A percentile compares a stretch with the other conserved stretches of the same genome.
phyloP scores from a whole-genome alignment of 2,113 vertebrate genomes.

The Alligator sinensis region DNA sequence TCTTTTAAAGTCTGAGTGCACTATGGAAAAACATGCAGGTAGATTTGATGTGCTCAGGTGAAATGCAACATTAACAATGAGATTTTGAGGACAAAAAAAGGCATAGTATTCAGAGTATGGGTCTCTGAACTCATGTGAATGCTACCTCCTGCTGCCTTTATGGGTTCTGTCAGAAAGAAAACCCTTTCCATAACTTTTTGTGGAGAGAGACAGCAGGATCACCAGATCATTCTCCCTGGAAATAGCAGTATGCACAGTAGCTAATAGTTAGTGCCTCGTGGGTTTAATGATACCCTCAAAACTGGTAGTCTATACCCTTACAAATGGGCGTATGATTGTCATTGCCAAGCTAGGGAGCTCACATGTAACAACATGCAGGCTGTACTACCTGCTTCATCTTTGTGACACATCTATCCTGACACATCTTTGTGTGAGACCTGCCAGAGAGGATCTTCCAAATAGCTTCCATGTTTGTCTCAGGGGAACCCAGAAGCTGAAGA shows the following conservation, averaged over 20 bases:
- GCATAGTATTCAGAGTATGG: neutral
- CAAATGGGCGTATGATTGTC: neutral
- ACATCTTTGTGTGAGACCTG: neutral
- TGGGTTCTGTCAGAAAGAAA: rapidly evolving
- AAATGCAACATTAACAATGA: neutral
- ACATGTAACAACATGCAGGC: neutral
- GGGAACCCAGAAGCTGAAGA: neutral
- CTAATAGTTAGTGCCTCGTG: rapidly evolving
- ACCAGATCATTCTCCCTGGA: neutral
- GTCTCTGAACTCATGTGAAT: neutral
- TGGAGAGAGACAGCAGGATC: rapidly evolving
- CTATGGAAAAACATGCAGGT: neutral
- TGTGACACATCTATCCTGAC: neutral
- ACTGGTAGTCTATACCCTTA: neutral
- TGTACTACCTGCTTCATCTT: neutral
- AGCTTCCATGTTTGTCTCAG: neutral
- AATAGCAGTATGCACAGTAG: neutral
- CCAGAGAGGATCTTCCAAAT: neutral
- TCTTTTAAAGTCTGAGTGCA: neutral
- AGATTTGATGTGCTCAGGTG: neutral
- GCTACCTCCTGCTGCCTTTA: neutral
- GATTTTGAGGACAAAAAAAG: neutral
- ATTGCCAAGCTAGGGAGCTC: neutral
- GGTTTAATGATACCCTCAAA: neutral
- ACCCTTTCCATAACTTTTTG: rapidly evolving